phyloP scores from a whole-genome alignment of 2,113 vertebrate genomes.

The Alouatta palliata region DNA sequence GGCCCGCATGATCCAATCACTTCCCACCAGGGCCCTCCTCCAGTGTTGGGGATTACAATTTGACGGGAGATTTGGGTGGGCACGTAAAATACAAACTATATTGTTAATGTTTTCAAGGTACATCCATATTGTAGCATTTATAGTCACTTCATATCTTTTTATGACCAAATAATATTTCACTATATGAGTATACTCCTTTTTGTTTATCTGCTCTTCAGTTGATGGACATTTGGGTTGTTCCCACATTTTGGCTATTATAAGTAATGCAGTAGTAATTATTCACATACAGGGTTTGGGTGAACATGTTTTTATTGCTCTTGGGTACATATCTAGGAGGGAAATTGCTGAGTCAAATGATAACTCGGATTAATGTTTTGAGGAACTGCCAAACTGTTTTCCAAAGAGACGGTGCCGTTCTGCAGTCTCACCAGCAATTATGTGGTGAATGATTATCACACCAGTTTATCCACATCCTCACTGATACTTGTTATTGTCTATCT shows the following conservation, averaged over 20 bases:
- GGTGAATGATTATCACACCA: too few species aligned
- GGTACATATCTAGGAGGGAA: neutral
- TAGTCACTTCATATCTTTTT: neutral
- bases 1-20: too few species aligned
- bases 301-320: constrained; percentile 39
- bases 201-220: neutral
- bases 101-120: neutral
- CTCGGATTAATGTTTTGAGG: constrained; percentile 31
- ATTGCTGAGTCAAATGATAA: neutral
- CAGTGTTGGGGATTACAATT: too few species aligned
- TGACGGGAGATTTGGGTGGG: too few species aligned
- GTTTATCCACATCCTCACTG: neutral
- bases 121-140: neutral
- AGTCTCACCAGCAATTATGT: neutral
- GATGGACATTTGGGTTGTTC: neutral
- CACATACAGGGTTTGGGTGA: neutral
- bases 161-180: constrained; percentile 18
- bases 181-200: neutral
- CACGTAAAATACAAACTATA: too few species aligned
- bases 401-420: neutral
- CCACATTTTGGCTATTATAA: neutral
- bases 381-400: neutral
- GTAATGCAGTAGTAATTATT: neutral
- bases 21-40: too few species aligned
- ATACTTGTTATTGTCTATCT: neutral